Conservation (phyloP, 2,113 vertebrate species). For the Pelecanoides urinatrix region DNA sequence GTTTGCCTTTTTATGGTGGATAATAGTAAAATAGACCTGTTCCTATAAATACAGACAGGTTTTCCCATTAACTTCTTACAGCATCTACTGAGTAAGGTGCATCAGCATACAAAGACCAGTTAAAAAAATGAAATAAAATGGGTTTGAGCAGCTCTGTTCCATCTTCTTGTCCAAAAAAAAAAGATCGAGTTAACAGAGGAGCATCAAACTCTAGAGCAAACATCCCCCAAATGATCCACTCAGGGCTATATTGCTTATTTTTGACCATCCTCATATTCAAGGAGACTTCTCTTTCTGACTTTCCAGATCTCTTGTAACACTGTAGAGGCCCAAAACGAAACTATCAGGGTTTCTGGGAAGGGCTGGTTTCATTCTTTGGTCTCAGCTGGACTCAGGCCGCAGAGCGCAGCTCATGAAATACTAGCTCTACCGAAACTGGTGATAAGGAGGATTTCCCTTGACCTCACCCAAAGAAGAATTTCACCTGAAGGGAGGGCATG, state of each 20-base stretch:
- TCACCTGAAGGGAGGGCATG: background rate
- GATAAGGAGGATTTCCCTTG: background rate
- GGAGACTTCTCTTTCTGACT: background rate
- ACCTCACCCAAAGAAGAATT: background rate
- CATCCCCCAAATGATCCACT: background rate
- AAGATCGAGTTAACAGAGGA: background rate
- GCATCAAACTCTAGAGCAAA: background rate
- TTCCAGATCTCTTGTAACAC: background rate
- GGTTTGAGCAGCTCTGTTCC: background rate
- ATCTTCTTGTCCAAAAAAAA: background rate
- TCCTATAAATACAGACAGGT: background rate
- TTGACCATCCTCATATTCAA: background rate
- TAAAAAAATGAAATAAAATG: background rate
- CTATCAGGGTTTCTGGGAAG: background rate
- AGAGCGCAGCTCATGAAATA: background rate
- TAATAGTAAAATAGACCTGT: background rate
- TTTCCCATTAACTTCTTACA: background rate
- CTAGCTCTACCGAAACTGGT: background rate
- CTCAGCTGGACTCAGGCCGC: background rate
- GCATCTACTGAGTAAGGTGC: background rate
- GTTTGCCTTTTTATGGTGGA: background rate
- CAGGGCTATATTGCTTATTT: background rate
- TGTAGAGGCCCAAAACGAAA: background rate
- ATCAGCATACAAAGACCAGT: background rate
- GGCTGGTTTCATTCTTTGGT: background rate